A percentile compares a stretch with the other conserved stretches of the same genome.
These are phyloP conservation scores for Hemithea aestivaria DNA, from an alignment of 2,888 invertebrate genomes.

Conservation along the genomic window DNA sequence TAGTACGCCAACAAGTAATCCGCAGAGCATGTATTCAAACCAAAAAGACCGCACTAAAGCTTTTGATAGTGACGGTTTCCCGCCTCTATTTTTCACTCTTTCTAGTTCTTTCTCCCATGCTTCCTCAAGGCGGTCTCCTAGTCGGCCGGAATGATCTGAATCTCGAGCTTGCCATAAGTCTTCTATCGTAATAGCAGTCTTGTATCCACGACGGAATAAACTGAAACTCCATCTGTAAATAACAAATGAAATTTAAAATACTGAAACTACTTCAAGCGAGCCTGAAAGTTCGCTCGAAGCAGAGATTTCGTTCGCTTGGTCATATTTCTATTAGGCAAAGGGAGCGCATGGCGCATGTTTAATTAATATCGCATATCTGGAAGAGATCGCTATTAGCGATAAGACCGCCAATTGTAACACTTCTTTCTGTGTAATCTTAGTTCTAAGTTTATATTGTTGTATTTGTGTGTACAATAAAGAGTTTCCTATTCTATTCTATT, in stretches of 20 bases:
- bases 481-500: too few relatives aligned
- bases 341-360: too few relatives aligned
- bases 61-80: conserved; percentile 78
- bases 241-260: conserved; percentile 10
- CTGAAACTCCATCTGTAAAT: conserved; percentile 83
- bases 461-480: too few relatives aligned
- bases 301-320: too few relatives aligned
- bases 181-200: conserved; percentile 80
- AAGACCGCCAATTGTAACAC: too few relatives aligned
- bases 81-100: conserved; percentile 63
- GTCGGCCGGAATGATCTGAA: conserved; percentile 80
- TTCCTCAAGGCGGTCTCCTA: conserved; percentile 83
- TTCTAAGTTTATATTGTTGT: too few relatives aligned
- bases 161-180: conserved; percentile 82
- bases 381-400: too few relatives aligned
- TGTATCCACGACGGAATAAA: conserved; percentile 81
- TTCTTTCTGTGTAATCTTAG: too few relatives aligned
- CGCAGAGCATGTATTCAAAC: conserved; percentile 79
- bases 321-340: too few relatives aligned
- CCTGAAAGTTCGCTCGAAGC: too few relatives aligned
- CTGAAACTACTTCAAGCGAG: too few relatives aligned
- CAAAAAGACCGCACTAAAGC: conserved; percentile 81
- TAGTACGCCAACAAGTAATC: conserved; percentile 76
- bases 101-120: conserved; percentile 81
- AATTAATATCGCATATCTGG: too few relatives aligned